Base-by-base conservation (phyloP, 2,113 vertebrate genomes). In the Ceyx cyanopectus region DNA sequence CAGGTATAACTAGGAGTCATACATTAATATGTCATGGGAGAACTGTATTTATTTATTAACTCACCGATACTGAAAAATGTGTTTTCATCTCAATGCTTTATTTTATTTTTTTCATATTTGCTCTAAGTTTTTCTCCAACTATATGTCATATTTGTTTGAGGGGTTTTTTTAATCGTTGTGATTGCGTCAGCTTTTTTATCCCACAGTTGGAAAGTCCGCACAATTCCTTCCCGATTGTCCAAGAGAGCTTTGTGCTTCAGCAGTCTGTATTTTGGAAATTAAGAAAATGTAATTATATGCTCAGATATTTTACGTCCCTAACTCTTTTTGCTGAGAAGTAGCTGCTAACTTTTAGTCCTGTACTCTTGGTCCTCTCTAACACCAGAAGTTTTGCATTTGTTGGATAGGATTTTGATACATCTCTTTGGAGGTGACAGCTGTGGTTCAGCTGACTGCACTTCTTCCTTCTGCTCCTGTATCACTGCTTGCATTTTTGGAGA, bases 401-500 rank as follows among this genome's bases (percentile, higher is more conserved):
- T 6, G 6, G 37, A 22, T n/a, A 5, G 23, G 60, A 20, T 65
- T 40, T 27, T 45, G 72, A 24, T 16, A 34, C 0, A 0, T 66
- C 66, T n/a, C 48, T 2, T 1, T 30, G 45, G 53, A 66, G 17
- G 10, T 70, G 19, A 45, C 81, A 65, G 22, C 51, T 65, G 45
- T 56, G 26, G 61, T 68, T 43, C 18, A 68, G 37, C 70, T 2
- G 1, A 17, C 58, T 70, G 27, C 0, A 0, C n/a, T 51, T 89
- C 51, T 61, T 17, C 23, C 22, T 68, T 58, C 57, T 82, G 37
- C 43, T 23, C 78, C 51, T 51, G 21, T 57, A 32, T 66, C 62
- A 27, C 62, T 57, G 40, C 5, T 0, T 46, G 40, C 1, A 1
- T 61, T n/a, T 66, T 56, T 3, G 6, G 27, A 56, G 24, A 26